Evolutionary conservation across 2,888 invertebrate species (phyloP), one percentile per base, ranked within the genome.

Genomic region (Eupelmus urozonus): DNA sequence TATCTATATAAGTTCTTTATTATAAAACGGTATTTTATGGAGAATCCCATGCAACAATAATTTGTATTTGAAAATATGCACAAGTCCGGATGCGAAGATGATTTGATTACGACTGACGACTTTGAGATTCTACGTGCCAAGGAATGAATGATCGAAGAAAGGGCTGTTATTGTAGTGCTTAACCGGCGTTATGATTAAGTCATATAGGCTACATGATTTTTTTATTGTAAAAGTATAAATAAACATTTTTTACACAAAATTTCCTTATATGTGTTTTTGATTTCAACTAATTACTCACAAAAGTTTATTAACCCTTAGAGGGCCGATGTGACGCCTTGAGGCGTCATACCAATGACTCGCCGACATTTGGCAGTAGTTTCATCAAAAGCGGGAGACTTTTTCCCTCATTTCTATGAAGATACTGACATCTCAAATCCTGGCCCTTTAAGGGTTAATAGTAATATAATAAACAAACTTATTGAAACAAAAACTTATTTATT

Each of bases 141-240:
- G 53, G 45, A 11, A 72, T 72, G 70, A 73, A 65, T 71, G 66
- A 55, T 69, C 2, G 45, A 67, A 66, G 20, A 75, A 45, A 29
- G 53, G 63, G 59, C 67, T 72, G 63, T 59, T 65, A 57, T 49
- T 23, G 62, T 78, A 80, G 76, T 59, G 80, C 59, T 78, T 72
- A 79, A 76, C 53, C 69, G 49, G 49, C 45, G 63, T 77, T 80
- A 76, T 70, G 13, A 76, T 81, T 82, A 83, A 80, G 81, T 77
- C 66, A 62, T 78, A 80, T 65, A 80, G 60, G 69, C 49, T 67
- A 72, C 55, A 69, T 80, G 69, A 76, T 73, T 83, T 83, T 84
- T 82, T 85, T 82, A 83, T 83, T 85, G 81, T 79, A 84, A 85
- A 79, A 81, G 69, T 81, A 83, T 79, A 49, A 84, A 85, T 85